Base-by-base conservation (phyloP, 2,797 vertebrate genomes). In the Brachymystax lenok region DNA sequence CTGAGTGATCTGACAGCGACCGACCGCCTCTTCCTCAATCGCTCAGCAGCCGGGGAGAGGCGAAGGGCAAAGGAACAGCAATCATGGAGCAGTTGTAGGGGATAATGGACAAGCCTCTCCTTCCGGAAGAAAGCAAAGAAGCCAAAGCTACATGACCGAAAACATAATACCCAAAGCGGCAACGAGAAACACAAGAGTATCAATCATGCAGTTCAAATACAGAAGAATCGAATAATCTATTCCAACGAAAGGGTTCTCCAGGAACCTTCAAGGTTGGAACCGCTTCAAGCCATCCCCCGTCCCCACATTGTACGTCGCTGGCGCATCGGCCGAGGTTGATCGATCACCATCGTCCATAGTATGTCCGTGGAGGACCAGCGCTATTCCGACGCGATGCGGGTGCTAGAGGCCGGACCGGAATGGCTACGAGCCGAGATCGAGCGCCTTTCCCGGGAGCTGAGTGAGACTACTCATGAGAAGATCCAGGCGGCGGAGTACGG, bases 401-500 rank as follows among this genome's bases (percentile, higher is more conserved):
- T 96, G 86, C 95, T 94, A 2, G 96, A 96, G 83, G 90, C 92
- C 80, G 92, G 93, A 82, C 95, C 96, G 17, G 95, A 96, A 87
- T 96, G 96, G 95, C 95, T 98, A 79, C 95, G 92, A 51, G 88
- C 88, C 12, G 97, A 98, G 92, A 88, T 97, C 56, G 96, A 95
- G 89, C 93, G 98, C 78, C 93, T 99, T 14, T 92, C 92, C 70
- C 94, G 95, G 76, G 98, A 99, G 88, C 95, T 99, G 86, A 93
- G 96, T 13, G 98, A 98, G 77, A 98, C 98, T 79, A 97, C 94
- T 80, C 95, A 94, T 5, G 96, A 99, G 92, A 98, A 99, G 95
- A 98, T 99, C 91, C 98, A 99, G 92, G 98, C 98, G 81, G 98
- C 98, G 0, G 97, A 99, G 86, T 99, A 98, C 50, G 98, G 98